phyloP scores from a whole-genome alignment of 2,888 invertebrate genomes.

The Sepioteuthis lessoniana region DNA sequence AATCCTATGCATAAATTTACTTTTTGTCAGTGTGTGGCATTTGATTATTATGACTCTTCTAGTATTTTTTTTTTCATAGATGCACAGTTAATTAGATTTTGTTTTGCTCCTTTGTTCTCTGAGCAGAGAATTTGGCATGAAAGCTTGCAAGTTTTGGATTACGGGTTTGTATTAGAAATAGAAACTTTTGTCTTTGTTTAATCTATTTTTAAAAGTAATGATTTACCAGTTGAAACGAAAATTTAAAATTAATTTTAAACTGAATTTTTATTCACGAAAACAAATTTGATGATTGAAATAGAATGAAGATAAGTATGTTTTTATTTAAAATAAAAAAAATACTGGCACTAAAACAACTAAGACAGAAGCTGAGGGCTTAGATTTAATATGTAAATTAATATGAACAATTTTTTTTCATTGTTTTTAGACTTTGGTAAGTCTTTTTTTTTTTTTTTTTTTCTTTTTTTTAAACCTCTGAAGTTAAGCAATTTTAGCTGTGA shows the following conservation, averaged over 20 bases:
- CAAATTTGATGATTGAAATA: not conserved
- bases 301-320: not conserved
- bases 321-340: not conserved
- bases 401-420: not conserved
- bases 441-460: too few species aligned
- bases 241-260: not conserved
- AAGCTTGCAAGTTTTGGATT: not conserved
- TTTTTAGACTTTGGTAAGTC: too few species aligned
- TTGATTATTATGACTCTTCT: not conserved
- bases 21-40: not conserved
- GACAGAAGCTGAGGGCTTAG: not conserved
- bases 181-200: not conserved
- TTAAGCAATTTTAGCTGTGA: not conserved
- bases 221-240: not conserved
- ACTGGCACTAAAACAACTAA: not conserved
- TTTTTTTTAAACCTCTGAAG: too few species aligned
- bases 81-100: too few species aligned
- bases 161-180: not conserved
- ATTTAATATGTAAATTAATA: not conserved
- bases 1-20: not conserved
- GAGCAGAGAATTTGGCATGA: not conserved
- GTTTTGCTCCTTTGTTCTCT: not conserved
- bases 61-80: too few species aligned
- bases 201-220: not conserved
- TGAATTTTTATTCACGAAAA: not conserved